Percentiles rank a stretch among this genome's conserved stretches.
Conservation (phyloP, 2,888 invertebrate genomes). For the Ormyrus pomaceus region DNA sequence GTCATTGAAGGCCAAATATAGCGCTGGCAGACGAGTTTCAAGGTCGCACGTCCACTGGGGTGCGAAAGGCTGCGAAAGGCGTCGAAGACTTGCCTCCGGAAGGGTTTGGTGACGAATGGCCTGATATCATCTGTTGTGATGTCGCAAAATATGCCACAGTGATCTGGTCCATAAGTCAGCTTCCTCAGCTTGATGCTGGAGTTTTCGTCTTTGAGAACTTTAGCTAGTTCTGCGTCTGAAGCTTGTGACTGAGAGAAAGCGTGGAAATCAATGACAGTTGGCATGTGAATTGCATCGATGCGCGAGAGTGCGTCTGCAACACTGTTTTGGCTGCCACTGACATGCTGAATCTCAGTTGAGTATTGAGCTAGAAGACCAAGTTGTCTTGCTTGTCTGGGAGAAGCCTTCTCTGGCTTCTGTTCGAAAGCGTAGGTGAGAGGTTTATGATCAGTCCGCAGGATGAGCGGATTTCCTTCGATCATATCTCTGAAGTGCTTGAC, state of each 20-base stretch:
- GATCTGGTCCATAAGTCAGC: neutral
- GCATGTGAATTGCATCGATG: slow-evolving; percentile 1
- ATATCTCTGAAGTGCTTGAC: slow-evolving; percentile 33
- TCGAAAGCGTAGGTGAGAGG: slow-evolving; percentile 37
- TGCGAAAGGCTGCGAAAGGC: neutral
- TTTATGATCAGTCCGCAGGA: slow-evolving; percentile 37
- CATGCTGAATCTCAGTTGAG: slow-evolving; percentile 26
- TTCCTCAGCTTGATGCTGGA: neutral
- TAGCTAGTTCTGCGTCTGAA: neutral
- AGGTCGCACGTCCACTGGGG: neutral
- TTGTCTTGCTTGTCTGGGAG: slow-evolving; percentile 36
- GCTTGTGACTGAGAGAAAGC: neutral
- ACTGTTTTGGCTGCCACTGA: slow-evolving; percentile 21
- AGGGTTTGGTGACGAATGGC: neutral
- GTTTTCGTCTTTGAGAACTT: neutral
- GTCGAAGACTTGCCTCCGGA: neutral
- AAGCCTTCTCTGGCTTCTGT: slow-evolving; percentile 40
- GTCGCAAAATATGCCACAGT: neutral
- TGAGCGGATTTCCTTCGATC: slow-evolving; percentile 31
- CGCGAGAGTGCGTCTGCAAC: slow-evolving; percentile 37
- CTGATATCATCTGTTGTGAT: neutral
- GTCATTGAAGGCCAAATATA: neutral
- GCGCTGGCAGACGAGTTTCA: neutral
- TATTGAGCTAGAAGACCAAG: slow-evolving; percentile 29
- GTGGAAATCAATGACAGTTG: neutral